These are phyloP conservation scores for Lepus timidus DNA, from an alignment of 2,113 vertebrate genomes.

Conservation along the genomic window DNA sequence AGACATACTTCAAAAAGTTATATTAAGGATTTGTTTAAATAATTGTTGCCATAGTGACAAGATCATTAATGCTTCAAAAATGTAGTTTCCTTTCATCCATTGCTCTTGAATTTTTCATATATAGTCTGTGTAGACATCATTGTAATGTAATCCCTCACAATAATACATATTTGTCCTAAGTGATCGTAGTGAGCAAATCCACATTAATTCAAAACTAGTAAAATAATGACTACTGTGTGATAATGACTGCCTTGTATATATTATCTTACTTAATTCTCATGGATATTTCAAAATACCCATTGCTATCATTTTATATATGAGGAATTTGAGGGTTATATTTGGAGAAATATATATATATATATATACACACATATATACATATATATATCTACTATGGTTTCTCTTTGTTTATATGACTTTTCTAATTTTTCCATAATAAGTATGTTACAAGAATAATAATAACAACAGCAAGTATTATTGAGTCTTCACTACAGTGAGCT, in stretches of 20 bases:
- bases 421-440: background rate
- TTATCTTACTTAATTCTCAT: background rate
- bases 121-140: background rate
- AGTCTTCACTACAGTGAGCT: background rate
- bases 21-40: background rate
- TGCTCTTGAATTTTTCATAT: background rate
- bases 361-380: background rate
- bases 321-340: background rate
- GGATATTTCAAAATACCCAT: background rate
- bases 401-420: background rate
- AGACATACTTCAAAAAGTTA: background rate
- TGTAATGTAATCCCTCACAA: background rate
- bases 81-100: background rate
- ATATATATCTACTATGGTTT: background rate
- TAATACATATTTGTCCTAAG: background rate
- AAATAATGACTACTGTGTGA: background rate
- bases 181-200: constrained; percentile 5
- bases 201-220: constrained; percentile 15
- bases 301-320: background rate
- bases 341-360: background rate
- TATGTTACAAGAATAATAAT: background rate
- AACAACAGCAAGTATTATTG: background rate
- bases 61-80: background rate
- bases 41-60: background rate
- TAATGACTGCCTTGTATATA: background rate